phyloP scores from a whole-genome alignment of 2,113 vertebrate genomes.

The Sebastes fasciatus region DNA sequence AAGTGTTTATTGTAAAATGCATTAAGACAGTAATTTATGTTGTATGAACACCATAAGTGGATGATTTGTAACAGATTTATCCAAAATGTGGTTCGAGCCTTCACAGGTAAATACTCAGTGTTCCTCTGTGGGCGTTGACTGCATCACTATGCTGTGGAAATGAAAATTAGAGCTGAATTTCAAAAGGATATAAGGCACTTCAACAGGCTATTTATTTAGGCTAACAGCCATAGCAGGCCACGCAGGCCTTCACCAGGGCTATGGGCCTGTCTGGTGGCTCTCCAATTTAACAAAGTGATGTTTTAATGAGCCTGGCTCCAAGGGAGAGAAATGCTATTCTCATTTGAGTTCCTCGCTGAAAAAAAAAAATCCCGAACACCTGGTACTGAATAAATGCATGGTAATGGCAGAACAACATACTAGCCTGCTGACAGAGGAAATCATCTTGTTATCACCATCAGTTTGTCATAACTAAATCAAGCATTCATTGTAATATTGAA shows the following conservation, averaged over 20 bases:
- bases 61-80: conserved; percentile 19
- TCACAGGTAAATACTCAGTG: conserved; percentile 22
- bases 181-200: conserved; percentile 40
- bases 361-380: conserved; percentile 43
- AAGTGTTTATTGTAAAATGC: conserved; percentile 3
- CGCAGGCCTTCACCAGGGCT: conserved; percentile 38
- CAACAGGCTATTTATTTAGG: conserved; percentile 42
- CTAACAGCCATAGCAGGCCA: conserved; percentile 50
- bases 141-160: conserved; percentile 18
- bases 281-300: conserved; percentile 64
- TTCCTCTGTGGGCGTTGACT: conserved; percentile 14
- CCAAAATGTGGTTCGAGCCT: conserved; percentile 22
- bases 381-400: conserved; percentile 58
- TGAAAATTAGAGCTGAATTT: conserved; percentile 49
- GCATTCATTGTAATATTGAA: conserved; percentile 3
- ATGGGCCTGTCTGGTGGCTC: conserved; percentile 48
- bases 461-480: conserved; percentile 25
- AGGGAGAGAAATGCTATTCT: conserved; percentile 51
- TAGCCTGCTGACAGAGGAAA: conserved; percentile 22
- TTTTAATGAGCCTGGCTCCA: conserved; percentile 68
- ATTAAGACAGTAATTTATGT: conserved; percentile 10
- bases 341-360: conserved; percentile 31
- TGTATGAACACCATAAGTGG: conserved; percentile 26
- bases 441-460: conserved; percentile 22
- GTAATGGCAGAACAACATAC: conserved; percentile 21